A percentile compares a stretch with the other conserved stretches of the same genome.
phyloP scores from a whole-genome alignment of 2,113 vertebrate species.

The Monopterus albus region DNA sequence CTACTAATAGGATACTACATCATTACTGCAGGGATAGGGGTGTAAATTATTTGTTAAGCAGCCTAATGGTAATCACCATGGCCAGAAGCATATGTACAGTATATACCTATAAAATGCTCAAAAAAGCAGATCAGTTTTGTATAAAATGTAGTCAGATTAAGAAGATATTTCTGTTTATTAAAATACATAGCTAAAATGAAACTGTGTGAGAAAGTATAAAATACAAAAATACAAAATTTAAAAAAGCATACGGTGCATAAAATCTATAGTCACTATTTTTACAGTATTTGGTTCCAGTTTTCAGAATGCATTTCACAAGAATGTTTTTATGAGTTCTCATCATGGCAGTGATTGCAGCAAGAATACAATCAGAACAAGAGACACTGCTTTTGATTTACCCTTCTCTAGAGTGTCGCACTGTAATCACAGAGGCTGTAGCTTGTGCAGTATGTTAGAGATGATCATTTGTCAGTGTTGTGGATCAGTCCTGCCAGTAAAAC shows the following conservation, averaged over 20 bases:
- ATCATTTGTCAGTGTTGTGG: not conserved
- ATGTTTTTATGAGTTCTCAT: not conserved
- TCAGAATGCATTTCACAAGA: not conserved
- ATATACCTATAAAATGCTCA: not conserved
- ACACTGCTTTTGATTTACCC: not conserved
- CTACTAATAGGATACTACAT: too few relatives aligned
- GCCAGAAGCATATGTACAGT: too few relatives aligned
- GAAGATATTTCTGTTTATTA: too few relatives aligned
- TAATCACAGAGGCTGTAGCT: not conserved
- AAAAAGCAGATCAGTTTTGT: not conserved
- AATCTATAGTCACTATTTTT: not conserved
- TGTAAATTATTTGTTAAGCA: too few relatives aligned
- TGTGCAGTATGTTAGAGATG: not conserved
- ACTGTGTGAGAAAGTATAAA: too few relatives aligned
- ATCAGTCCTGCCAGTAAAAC: not conserved
- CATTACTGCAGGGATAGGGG: too few relatives aligned
- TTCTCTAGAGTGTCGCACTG: not conserved
- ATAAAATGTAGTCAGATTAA: slow-evolving; percentile 4
- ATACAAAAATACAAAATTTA: not conserved
- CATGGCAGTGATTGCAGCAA: not conserved
- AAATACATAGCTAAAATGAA: too few relatives aligned
- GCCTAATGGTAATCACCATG: too few relatives aligned
- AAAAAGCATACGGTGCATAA: not conserved
- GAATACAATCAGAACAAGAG: not conserved
- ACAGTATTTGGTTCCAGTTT: slow-evolving; percentile 19